Conservation (phyloP, 1,140 invertebrate species). For the Arion vulgaris region DNA sequence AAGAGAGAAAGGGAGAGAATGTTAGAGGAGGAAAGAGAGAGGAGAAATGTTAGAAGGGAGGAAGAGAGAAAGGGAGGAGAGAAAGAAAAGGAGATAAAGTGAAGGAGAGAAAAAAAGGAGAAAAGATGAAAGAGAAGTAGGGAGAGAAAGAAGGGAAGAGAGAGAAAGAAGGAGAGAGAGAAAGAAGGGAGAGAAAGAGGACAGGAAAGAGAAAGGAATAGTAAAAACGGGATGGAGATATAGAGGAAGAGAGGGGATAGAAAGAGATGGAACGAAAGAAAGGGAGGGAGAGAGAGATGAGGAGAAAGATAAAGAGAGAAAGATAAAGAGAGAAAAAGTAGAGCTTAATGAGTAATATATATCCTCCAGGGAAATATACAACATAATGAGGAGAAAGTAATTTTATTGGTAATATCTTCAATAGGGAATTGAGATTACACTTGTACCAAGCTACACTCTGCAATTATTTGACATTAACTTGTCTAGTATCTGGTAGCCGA, state of each 20-base stretch:
- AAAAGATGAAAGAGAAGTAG: neutral
- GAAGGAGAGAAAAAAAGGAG: neutral
- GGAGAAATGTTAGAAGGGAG: neutral
- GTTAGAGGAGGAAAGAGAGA: constrained; percentile 15
- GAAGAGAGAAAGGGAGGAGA: neutral
- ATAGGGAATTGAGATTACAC: too few species aligned
- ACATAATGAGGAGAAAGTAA: too few species aligned
- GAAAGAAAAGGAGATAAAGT: neutral
- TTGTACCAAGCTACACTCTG: too few species aligned
- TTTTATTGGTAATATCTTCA: too few species aligned
- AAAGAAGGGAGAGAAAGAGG: neutral
- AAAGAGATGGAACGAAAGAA: neutral
- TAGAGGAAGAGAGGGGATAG: neutral
- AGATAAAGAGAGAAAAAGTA: neutral
- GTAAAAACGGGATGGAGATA: neutral
- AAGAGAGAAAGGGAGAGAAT: constrained; percentile 1
- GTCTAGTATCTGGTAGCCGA: too few species aligned
- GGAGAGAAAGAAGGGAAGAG: constrained; percentile 20
- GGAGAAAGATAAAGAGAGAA: neutral
- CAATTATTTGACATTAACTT: too few species aligned
- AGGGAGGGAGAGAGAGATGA: neutral
- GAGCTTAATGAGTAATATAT: neutral
- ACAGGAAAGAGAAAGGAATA: neutral
- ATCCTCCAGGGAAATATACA: too few species aligned
- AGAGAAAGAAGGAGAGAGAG: constrained; percentile 16